Evolutionary conservation across 1,140 invertebrate genomes (phyloP), one percentile per base, ranked within the genome.

Genomic region (Saccostrea echinata): DNA sequence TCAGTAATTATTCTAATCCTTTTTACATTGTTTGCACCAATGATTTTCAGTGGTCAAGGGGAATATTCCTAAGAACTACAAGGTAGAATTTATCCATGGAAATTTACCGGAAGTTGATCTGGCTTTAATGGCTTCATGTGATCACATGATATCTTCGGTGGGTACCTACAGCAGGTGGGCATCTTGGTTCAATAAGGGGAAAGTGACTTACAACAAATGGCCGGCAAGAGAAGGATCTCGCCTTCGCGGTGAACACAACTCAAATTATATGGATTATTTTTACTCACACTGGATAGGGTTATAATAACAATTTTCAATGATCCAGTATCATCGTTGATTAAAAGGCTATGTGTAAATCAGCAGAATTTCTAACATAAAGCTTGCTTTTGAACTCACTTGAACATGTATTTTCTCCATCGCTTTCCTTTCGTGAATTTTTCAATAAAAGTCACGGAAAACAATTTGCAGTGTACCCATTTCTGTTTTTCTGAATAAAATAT

Each of bases 81-180:
- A n/a, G 33, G 61, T 76, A 3, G 85, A 83, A 9, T 90, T 86
- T 52, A 53, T 89, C 4, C 21, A 57, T 51, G 51, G 57, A 3
- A 85, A 87, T 76, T 24, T 68, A 9, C 18, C 71, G 11, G 87
- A 88, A 94, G 55, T 89, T 90, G 92, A 94, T 61, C 85, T 94
- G 86, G 90, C 90, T 30, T 68, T 91, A 52, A 81, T 93, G 21
- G 71, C 86, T 1, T 43, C 86, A 8, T 92, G 92, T 87, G 90
- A 94, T 84, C 92, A 94, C 87, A 84, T 90, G 8, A 93, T 94
- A 24, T 90, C 92, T 55, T 92, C 91, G 1, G 92, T 92, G 4
- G 93, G 93, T 6, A 88, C 91, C 9, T 93, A 91, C 88, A 91
- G 93, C 16, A 93, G 93, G 93, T 94, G 92, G 93, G 85, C 91